phyloP scores from a whole-genome alignment of 2,797 vertebrate species.

The Lacerta viridis region DNA sequence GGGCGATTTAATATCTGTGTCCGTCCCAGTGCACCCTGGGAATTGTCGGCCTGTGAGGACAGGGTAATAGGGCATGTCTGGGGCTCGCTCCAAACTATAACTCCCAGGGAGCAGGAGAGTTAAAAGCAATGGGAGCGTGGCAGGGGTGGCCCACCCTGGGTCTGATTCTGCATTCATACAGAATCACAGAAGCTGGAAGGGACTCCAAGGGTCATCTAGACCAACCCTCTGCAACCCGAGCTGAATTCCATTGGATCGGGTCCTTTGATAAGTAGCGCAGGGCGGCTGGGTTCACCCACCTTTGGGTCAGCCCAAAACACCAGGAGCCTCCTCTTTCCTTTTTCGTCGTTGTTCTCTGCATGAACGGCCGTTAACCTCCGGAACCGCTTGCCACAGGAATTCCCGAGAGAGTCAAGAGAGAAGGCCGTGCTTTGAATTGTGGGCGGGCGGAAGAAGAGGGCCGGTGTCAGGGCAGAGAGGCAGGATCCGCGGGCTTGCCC shows the following conservation, averaged over 20 bases:
- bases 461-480: fast-evolving
- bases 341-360: neutral
- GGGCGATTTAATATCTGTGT: neutral
- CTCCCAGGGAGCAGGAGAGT: neutral
- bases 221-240: too few relatives aligned
- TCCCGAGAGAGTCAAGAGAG: too few relatives aligned
- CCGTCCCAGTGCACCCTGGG: too few relatives aligned
- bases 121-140: neutral
- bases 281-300: too few relatives aligned
- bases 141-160: neutral
- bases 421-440: neutral
- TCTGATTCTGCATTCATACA: too few relatives aligned
- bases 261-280: too few relatives aligned
- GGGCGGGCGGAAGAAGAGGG: too few relatives aligned
- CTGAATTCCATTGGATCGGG: too few relatives aligned
- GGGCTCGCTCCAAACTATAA: neutral
- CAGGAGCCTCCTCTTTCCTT: neutral
- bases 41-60: neutral
- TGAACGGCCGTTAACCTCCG: neutral
- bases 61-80: too few relatives aligned
- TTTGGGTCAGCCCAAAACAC: too few relatives aligned
- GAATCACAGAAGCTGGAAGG: too few relatives aligned
- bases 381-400: neutral
- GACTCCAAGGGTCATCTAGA: too few relatives aligned
- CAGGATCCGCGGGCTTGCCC: neutral